Conservation (phyloP, 2,888 invertebrate genomes). For the Alloscopus bannaensis region DNA sequence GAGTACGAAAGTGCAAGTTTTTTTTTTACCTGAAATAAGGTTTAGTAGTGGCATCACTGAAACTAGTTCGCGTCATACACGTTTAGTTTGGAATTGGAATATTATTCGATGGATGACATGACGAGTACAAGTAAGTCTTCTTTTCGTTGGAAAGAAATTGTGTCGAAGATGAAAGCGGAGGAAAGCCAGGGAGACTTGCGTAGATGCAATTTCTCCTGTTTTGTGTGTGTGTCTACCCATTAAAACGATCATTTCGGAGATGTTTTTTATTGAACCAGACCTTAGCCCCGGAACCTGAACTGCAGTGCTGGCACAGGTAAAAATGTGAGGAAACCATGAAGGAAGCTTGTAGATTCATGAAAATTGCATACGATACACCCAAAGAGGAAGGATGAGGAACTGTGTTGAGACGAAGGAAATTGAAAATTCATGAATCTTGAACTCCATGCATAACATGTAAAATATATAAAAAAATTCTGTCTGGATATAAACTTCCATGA, state of each 20-base stretch:
- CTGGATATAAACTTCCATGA: neutral
- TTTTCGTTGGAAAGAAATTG: too few relatives aligned
- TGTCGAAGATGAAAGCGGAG: too few relatives aligned
- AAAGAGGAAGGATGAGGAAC: neutral
- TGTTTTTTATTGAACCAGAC: too few relatives aligned
- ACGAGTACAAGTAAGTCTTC: too few relatives aligned
- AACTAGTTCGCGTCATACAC: too few relatives aligned
- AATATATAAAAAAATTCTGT: neutral
- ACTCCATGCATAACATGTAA: neutral
- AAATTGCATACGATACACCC: too few relatives aligned
- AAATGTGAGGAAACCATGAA: too few relatives aligned
- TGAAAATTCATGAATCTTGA: slow-evolving; percentile 39
- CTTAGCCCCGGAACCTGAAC: too few relatives aligned
- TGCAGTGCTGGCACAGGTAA: too few relatives aligned
- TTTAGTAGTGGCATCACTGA: neutral
- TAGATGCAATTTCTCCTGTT: neutral
- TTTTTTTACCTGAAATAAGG: slow-evolving; percentile 23
- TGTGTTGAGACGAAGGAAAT: slow-evolving; percentile 14
- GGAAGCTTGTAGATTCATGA: neutral
- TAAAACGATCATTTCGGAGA: neutral
- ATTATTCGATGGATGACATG: too few relatives aligned
- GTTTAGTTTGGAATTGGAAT: too few relatives aligned
- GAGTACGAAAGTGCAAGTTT: neutral
- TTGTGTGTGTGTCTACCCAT: neutral
- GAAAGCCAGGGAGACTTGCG: too few relatives aligned